A percentile compares a stretch with the other conserved stretches of the same genome.
Conservation (phyloP, 92 coral and sea anemone genomes). For the Phenganax marumi region DNA sequence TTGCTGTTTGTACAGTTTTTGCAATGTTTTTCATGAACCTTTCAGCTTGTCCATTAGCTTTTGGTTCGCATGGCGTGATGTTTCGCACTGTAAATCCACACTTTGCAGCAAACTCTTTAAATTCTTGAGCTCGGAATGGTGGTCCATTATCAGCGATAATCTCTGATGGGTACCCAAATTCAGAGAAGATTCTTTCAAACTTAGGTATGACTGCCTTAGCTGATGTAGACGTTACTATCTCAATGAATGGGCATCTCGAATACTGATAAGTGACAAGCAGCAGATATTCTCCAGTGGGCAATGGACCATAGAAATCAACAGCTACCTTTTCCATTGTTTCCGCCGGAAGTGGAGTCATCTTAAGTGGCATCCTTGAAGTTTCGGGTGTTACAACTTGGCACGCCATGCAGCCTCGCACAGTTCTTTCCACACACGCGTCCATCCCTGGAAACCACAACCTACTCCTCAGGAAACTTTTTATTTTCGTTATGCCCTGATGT, state of each 20-base stretch:
- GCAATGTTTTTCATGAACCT: background rate
- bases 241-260: too few relatives aligned
- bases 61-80: background rate
- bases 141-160: slow-evolving; percentile 13
- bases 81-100: background rate
- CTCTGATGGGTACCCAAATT: slow-evolving; percentile 13
- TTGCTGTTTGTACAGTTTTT: background rate
- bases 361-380: slow-evolving; percentile 32
- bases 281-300: slow-evolving; percentile 53
- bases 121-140: background rate
- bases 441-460: slow-evolving; percentile 53
- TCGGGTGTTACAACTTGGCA: slow-evolving; percentile 50
- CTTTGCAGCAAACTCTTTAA: slow-evolving; percentile 1
- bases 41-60: background rate
- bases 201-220: too few relatives aligned
- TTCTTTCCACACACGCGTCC: slow-evolving; percentile 47
- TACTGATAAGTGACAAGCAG: slow-evolving; percentile 42
- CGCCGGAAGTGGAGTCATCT: slow-evolving; percentile 40
- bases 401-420: slow-evolving; percentile 50
- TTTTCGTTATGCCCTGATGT: too few relatives aligned
- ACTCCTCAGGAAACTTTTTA: slow-evolving; percentile 40
- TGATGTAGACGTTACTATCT: too few relatives aligned
- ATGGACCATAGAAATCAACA: slow-evolving; percentile 58
- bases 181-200: background rate
- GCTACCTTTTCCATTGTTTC: too few relatives aligned